These are phyloP conservation scores for Stictonetta naevosa DNA, from an alignment of 2,113 vertebrate genomes.

Conservation along the genomic window DNA sequence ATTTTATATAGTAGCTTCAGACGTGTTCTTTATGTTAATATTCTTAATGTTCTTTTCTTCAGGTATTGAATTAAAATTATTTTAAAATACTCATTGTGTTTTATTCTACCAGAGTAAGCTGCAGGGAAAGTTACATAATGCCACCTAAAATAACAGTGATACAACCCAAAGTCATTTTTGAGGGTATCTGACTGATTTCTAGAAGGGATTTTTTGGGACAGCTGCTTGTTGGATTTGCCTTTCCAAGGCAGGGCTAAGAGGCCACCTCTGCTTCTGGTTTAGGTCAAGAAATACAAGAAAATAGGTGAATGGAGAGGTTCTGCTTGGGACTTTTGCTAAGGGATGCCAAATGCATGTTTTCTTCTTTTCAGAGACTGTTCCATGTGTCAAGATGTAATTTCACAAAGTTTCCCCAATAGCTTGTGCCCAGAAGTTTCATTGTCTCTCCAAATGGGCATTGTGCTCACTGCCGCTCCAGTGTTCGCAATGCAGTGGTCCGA, in stretches of 20 bases:
- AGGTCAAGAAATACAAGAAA: neutral
- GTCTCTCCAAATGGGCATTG: neutral
- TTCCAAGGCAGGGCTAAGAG: neutral
- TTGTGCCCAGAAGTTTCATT: neutral
- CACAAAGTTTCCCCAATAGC: neutral
- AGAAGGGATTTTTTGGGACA: neutral
- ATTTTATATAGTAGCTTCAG: neutral
- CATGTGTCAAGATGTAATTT: neutral
- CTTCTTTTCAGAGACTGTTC: neutral
- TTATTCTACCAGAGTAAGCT: neutral
- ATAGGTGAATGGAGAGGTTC: neutral
- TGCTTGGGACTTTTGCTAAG: neutral
- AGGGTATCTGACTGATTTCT: neutral
- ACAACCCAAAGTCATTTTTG: neutral
- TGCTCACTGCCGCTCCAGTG: neutral
- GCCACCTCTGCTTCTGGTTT: neutral
- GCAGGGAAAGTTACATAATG: neutral
- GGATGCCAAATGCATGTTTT: neutral
- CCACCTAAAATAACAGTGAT: neutral
- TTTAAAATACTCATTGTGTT: neutral
- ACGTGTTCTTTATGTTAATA: neutral
- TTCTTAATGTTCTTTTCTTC: constrained; percentile 2
- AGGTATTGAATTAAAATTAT: constrained; percentile 7
- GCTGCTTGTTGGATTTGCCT: neutral
- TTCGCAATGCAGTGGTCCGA: neutral